These are phyloP conservation scores for Trichomycterus rosablanca DNA, from an alignment of 2,113 vertebrate genomes.

Conservation along the genomic window DNA sequence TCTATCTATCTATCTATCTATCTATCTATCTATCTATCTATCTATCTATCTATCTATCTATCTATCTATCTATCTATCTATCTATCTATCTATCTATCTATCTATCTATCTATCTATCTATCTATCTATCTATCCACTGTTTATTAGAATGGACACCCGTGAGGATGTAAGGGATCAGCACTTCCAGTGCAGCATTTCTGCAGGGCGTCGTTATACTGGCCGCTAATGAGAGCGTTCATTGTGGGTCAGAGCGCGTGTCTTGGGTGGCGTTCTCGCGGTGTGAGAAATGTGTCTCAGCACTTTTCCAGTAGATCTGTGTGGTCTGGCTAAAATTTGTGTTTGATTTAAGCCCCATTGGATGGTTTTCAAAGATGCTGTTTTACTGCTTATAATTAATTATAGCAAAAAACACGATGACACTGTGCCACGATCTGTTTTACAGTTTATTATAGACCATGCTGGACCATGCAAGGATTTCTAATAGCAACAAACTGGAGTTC, in stretches of 20 bases:
- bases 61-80: too few species aligned
- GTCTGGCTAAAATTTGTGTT: slow-evolving; percentile 30
- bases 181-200: slow-evolving; percentile 3
- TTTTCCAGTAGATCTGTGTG: slow-evolving; percentile 31
- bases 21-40: too few species aligned
- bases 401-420: too few species aligned
- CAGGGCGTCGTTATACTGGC: slow-evolving; percentile 26
- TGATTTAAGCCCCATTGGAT: slow-evolving; percentile 25
- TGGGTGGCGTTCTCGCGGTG: slow-evolving; percentile 31
- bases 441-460: slow-evolving; percentile 16
- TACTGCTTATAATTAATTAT: slow-evolving; percentile 41
- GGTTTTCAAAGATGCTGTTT: slow-evolving; percentile 32
- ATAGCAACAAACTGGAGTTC: slow-evolving; percentile 21
- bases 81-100: too few species aligned
- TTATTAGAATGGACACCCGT: too few species aligned
- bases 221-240: slow-evolving; percentile 36
- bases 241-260: slow-evolving; percentile 13
- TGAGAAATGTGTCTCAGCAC: slow-evolving; percentile 22
- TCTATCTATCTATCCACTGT: too few species aligned
- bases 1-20: too few species aligned
- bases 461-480: slow-evolving; percentile 24
- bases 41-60: too few species aligned
- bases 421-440: slow-evolving; percentile 42
- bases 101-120: too few species aligned
- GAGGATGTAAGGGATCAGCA: slow-evolving; percentile 17